Base-by-base conservation (phyloP, 1,140 invertebrate genomes). In the Pogonus chalceus region DNA sequence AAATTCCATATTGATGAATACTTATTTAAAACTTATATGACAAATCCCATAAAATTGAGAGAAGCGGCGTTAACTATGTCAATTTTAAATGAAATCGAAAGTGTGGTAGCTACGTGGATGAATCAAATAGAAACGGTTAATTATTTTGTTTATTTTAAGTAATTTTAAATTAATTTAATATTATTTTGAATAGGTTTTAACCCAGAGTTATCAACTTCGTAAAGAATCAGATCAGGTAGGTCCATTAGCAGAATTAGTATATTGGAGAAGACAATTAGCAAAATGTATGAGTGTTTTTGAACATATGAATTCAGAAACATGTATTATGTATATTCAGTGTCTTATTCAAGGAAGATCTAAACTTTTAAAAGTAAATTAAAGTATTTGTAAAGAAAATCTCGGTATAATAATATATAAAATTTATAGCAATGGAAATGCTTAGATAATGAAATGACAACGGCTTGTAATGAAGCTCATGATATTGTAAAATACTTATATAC, bases 401-500 rank as follows among this genome's bases (percentile, higher is more conserved):
- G 18, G 9, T 48, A 12, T 12, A 20, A 9, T 16, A n/a, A n/a
- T n/a, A n/a, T n/a, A n/a, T n/a, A n/a, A n/a, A n/a, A n/a, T n/a
- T n/a, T n/a, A n/a, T 60, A 87, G 85, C 80, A 82, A 72, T 94
- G 90, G 90, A 81, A 80, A 59, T 76, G 81, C 59, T 71, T 88
- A 31, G 82, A 88, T 56, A 79, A 79, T 58, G 73, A 81, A 58
- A 79, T 90, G 1, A 88, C 80, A 14, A 79, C 83, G 53, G 79
- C 82, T 54, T 78, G 83, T 57, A 90, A 92, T 65, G 86, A 93
- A 71, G 84, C 90, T 1, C 82, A 82, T 62, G 90, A 94, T 69
- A 95, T 93, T 69, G 84, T 93, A 0, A 88, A 87, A 61, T 94
- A 90, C 71, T 77, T 96, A 50, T 88, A 90, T 61, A 84, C 87